Evolutionary conservation across 2,113 vertebrate species (phyloP), one percentile per base, ranked within the genome.

Genomic region (Muntiacus reevesi): DNA sequence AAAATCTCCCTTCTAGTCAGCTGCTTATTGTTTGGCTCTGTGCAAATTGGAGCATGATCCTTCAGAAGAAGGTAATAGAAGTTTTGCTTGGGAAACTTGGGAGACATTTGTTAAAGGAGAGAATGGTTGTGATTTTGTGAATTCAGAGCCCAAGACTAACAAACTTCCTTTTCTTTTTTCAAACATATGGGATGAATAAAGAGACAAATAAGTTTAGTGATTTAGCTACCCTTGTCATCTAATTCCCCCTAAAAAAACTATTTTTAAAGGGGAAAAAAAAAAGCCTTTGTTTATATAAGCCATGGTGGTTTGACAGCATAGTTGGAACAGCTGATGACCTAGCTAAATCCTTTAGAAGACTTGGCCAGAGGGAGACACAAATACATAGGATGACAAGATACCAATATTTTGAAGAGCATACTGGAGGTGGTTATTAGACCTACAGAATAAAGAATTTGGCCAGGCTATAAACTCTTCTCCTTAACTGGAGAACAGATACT

Each of bases 101-200:
- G 43, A 95, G 62, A 78, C 50, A 36, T 89, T 91, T 82, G 28
- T 57, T 55, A 78, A 96, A 67, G 40, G 55, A n/a, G 17, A 95
- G 43, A 92, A 94, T n/a, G 50, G 36, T 52, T 25, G 23, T 87
- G 92, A 52, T 96, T 96, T 96, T 87, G 40, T 88, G 59, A 82
- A 28, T 33, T 95, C 5, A 71, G 23, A 50, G 59, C 59, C n/a
- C 89, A 97, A 82, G 27, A 79, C 79, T 47, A 60, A 43, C 1
- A 36, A 40, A 3, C 36, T 33, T 89, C 17, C 71, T 3, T 91
- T 97, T 82, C 50, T 96, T 87, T 71, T 8, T 96, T 97, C 76
- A 57, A 93, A 96, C 36, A 83, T 91, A 81, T 45, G 50, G 23
- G 50, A 94, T 64, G 16, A 97, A 98, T 96, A 64, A 89, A 97